Percentiles rank a stretch among this genome's conserved stretches.
These are phyloP conservation scores for Notolepis coatsorum DNA, from an alignment of 2,797 vertebrate species.

Conservation along the genomic window DNA sequence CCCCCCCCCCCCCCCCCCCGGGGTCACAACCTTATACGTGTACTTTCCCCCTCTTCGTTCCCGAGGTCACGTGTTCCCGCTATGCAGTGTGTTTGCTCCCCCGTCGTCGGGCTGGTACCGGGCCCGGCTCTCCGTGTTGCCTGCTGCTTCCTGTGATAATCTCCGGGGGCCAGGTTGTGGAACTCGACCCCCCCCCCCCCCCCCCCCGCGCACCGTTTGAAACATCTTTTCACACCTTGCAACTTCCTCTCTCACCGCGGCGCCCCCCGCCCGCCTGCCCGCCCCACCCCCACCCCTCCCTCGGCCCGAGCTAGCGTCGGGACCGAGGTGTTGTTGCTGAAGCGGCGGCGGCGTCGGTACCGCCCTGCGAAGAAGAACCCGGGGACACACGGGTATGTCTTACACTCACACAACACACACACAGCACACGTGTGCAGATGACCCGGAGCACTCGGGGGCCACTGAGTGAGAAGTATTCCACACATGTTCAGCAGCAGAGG, in stretches of 20 bases:
- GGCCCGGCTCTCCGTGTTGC: constrained; percentile 66
- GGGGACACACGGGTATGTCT: constrained; percentile 4
- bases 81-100: constrained; percentile 74
- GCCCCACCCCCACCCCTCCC: constrained; percentile 34
- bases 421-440: neutral
- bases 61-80: too few species aligned
- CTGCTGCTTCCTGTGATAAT: constrained; percentile 79
- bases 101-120: constrained; percentile 61
- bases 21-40: too few species aligned
- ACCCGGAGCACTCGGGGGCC: neutral
- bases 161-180: constrained; percentile 65
- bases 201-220: constrained; percentile 42
- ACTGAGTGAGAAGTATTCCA: constrained; percentile 4
- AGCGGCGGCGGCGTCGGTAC: too few species aligned
- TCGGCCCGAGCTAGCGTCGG: neutral
- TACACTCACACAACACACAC: neutral
- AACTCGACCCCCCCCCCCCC: constrained; percentile 71
- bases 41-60: too few species aligned
- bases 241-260: constrained; percentile 44
- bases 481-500: constrained; percentile 21
- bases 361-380: too few species aligned
- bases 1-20: too few species aligned
- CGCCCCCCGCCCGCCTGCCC: too few species aligned
- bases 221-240: constrained; percentile 46
- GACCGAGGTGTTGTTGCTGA: constrained; percentile 6